Conservation (phyloP, 2,888 invertebrate genomes). For the Argynnis bischoffii region DNA sequence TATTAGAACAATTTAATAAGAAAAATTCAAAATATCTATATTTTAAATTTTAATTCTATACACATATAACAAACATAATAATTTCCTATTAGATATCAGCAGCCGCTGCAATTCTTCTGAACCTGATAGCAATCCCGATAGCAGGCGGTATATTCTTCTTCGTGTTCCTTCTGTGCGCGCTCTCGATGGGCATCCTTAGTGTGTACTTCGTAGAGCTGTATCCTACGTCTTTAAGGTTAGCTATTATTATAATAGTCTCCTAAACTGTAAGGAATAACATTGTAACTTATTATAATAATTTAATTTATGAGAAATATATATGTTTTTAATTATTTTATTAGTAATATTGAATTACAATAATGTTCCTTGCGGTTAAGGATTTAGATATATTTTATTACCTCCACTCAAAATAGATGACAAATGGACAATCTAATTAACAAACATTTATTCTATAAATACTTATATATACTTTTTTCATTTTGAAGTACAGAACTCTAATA, state of each 20-base stretch:
- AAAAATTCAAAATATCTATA: too few relatives aligned
- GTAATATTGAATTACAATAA: too few relatives aligned
- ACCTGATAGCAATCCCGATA: constrained; percentile 62
- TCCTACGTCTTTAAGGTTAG: constrained; percentile 73
- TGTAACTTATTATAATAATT: not conserved
- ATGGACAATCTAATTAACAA: too few relatives aligned
- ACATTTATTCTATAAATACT: too few relatives aligned
- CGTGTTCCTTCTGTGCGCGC: constrained; percentile 70
- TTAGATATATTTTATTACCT: too few relatives aligned
- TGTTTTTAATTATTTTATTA: too few relatives aligned
- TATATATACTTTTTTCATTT: too few relatives aligned
- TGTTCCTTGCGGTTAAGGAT: too few relatives aligned
- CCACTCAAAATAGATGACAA: too few relatives aligned
- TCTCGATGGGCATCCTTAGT: constrained; percentile 73
- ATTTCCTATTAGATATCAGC: constrained; percentile 49
- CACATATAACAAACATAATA: not conserved
- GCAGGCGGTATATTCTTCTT: constrained; percentile 75
- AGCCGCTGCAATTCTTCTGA: constrained; percentile 59
- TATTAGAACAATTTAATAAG: too few relatives aligned
- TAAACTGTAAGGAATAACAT: not conserved
- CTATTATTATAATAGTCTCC: not conserved
- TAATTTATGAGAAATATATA: not conserved
- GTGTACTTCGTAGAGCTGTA: constrained; percentile 77
- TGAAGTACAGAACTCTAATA: too few relatives aligned
- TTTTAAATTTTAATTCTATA: too few relatives aligned